These are phyloP conservation scores for Odontesthes bonariensis DNA, from an alignment of 2,113 vertebrate species.

Conservation along the genomic window DNA sequence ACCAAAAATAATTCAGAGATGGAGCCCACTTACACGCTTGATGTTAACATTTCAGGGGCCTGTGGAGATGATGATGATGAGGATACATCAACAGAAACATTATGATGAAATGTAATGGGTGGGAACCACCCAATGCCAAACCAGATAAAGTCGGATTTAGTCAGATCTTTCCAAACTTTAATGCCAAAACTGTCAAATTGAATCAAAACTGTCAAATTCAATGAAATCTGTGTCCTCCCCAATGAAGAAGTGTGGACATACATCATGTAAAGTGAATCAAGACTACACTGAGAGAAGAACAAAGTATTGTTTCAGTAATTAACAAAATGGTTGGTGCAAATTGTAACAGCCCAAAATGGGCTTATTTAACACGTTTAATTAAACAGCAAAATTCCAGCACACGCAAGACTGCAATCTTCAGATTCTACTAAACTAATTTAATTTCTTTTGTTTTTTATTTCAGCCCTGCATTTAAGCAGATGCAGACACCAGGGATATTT, in stretches of 20 bases:
- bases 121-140: neutral
- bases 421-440: no score
- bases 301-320: no score
- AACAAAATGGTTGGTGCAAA: neutral
- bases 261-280: neutral
- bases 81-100: constrained; percentile 36
- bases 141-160: constrained; percentile 1
- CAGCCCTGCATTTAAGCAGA: no score
- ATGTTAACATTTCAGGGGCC: constrained; percentile 47
- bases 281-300: no score
- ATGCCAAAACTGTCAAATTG: constrained; percentile 23
- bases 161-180: neutral
- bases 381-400: neutral
- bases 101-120: constrained; percentile 1
- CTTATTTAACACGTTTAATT: neutral
- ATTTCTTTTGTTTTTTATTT: no score
- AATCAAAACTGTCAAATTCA: constrained; percentile 16
- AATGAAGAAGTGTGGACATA: constrained; percentile 19
- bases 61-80: constrained; percentile 16
- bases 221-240: constrained; percentile 41
- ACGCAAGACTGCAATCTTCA: neutral
- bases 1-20: constrained; percentile 57
- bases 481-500: no score
- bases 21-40: constrained; percentile 46
- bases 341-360: neutral